Evolutionary conservation across 2,113 vertebrate genomes (phyloP).

Genomic region (Leptodactylus fuscus): DNA sequence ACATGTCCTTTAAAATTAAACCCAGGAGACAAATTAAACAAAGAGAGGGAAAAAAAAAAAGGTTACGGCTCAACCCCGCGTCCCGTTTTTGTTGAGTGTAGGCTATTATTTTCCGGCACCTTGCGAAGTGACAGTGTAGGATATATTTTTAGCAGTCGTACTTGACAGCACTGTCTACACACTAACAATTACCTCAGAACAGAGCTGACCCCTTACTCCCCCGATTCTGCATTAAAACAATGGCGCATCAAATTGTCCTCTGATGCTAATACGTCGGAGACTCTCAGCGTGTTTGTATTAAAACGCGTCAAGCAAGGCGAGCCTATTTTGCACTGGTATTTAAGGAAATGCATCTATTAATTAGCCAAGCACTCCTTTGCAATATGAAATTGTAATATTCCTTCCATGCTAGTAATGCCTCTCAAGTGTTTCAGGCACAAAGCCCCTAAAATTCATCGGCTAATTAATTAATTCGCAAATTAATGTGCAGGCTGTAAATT

Average conservation of each 20-base stretch:
- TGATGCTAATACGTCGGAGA: slow-evolving; percentile 77
- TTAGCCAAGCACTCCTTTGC: slow-evolving; percentile 55
- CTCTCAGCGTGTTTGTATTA: slow-evolving; percentile 51
- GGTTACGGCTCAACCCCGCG: slow-evolving; percentile 83
- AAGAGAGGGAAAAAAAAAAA: slow-evolving; percentile 74
- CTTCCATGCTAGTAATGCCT: slow-evolving; percentile 49
- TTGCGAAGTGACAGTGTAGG: slow-evolving; percentile 85
- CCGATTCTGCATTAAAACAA: slow-evolving; percentile 86
- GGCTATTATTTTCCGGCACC: slow-evolving; percentile 88
- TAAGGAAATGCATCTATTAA: slow-evolving; percentile 55
- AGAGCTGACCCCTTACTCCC: slow-evolving; percentile 81
- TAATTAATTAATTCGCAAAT: slow-evolving; percentile 60
- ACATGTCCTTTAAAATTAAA: slow-evolving; percentile 79
- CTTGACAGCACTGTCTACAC: slow-evolving; percentile 81
- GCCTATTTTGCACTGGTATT: slow-evolving; percentile 37
- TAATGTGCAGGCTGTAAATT: slow-evolving; percentile 59
- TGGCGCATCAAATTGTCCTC: slow-evolving; percentile 76
- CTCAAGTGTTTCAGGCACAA: slow-evolving; percentile 59
- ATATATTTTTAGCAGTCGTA: slow-evolving; percentile 84
- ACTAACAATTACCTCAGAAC: slow-evolving; percentile 88
- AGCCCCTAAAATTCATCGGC: slow-evolving; percentile 58
- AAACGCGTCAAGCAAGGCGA: slow-evolving; percentile 20
- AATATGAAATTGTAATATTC: slow-evolving; percentile 56
- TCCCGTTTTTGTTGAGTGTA: slow-evolving; percentile 74
- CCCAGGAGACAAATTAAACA: slow-evolving; percentile 77